Evolutionary conservation across 2,113 vertebrate genomes (phyloP).

Genomic region (Onychostruthus taczanowskii): DNA sequence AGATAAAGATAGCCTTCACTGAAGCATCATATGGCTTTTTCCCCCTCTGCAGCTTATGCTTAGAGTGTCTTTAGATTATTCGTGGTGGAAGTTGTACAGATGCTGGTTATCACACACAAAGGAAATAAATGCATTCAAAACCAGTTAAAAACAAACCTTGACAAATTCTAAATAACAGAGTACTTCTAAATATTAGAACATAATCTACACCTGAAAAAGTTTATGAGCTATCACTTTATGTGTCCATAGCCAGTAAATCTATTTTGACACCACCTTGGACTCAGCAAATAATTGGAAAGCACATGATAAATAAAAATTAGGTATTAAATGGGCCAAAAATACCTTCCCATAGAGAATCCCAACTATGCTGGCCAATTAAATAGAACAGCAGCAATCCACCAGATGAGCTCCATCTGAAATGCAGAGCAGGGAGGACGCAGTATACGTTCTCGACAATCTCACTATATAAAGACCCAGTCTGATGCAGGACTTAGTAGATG

Average conservation of each 20-base stretch:
- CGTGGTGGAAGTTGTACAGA: background rate
- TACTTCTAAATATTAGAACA: background rate
- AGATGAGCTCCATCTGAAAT: background rate
- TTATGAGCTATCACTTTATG: background rate
- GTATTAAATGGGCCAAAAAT: background rate
- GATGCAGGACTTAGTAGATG: background rate
- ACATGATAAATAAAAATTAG: background rate
- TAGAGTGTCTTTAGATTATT: background rate
- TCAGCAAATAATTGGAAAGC: background rate
- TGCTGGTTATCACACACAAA: background rate
- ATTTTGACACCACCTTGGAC: background rate
- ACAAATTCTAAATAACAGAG: background rate
- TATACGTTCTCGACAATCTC: background rate
- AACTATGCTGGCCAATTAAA: background rate
- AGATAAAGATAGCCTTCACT: background rate
- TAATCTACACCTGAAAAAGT: background rate
- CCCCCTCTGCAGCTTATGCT: background rate
- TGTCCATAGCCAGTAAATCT: background rate
- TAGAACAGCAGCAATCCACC: background rate
- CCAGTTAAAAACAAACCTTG: background rate
- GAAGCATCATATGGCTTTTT: background rate
- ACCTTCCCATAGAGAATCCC: background rate
- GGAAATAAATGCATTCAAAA: background rate
- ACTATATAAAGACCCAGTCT: background rate
- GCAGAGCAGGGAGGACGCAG: background rate